Percentiles rank a stretch among this genome's conserved stretches.
These are phyloP conservation scores for Montifringilla adamsi DNA, from an alignment of 2,113 vertebrate genomes.

Conservation along the genomic window DNA sequence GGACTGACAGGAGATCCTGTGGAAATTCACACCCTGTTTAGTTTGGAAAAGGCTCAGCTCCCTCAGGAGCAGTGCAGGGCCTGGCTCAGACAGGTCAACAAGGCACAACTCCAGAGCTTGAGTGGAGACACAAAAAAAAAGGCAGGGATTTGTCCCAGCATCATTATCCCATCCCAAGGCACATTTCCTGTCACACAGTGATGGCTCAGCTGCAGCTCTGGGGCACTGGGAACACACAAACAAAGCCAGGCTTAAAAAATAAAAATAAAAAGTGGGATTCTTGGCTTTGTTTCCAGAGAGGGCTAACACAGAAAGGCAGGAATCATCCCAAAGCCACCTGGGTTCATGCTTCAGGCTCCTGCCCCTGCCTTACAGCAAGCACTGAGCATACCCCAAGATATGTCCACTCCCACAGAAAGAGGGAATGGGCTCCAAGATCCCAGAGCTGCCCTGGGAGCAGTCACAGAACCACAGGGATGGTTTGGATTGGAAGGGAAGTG, in stretches of 20 bases:
- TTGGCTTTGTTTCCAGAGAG: neutral
- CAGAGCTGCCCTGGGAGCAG: neutral
- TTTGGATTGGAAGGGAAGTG: neutral
- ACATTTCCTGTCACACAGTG: neutral
- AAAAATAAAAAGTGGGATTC: neutral
- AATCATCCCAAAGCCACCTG: neutral
- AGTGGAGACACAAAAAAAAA: neutral
- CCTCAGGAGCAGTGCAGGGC: neutral
- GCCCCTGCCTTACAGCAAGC: neutral
- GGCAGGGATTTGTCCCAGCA: neutral
- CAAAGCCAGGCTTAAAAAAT: neutral
- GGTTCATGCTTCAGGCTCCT: neutral
- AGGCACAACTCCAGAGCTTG: neutral
- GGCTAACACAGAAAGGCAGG: neutral
- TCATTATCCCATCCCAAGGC: neutral
- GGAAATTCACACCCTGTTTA: neutral
- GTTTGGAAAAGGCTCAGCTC: neutral
- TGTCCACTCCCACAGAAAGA: too few relatives aligned
- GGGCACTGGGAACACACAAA: neutral
- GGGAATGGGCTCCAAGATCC: neutral
- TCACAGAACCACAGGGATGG: neutral
- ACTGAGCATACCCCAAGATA: fast-evolving
- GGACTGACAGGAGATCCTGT: neutral
- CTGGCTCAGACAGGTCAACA: neutral
- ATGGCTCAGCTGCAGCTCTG: neutral